Evolutionary conservation across 2,113 vertebrate species (phyloP).

Genomic region (Microtus oregoni): DNA sequence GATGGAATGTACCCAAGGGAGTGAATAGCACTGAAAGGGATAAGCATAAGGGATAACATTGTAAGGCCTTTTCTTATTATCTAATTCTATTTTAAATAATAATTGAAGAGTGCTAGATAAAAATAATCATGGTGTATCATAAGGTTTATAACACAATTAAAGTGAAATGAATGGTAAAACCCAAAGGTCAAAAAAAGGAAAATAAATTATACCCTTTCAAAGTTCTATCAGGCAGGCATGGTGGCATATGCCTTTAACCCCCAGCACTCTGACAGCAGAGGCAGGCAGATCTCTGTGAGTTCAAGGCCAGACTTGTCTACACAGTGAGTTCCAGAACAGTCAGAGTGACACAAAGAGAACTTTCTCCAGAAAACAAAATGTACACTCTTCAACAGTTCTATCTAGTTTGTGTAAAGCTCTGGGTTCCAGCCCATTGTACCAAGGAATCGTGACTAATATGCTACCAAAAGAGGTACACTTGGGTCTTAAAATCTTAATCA

Average conservation of each 20-base stretch:
- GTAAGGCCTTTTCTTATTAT: not conserved
- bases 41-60: not conserved
- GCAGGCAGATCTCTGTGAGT: not conserved
- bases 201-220: slow-evolving; percentile 44
- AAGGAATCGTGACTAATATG: not conserved
- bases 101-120: not conserved
- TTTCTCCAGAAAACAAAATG: slow-evolving; percentile 12
- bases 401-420: not conserved
- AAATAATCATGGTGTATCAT: not conserved
- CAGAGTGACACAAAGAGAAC: not conserved
- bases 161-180: slow-evolving; percentile 26
- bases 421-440: not conserved
- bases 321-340: not conserved
- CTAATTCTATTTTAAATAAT: not conserved
- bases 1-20: not conserved
- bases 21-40: not conserved
- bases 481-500: not conserved
- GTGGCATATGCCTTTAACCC: not conserved
- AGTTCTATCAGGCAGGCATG: not conserved
- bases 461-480: not conserved
- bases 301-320: not conserved
- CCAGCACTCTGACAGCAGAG: not conserved
- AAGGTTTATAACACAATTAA: not conserved
- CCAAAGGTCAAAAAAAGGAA: not conserved
- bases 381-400: not conserved